Percentiles rank a stretch among this genome's conserved stretches.
phyloP scores from a whole-genome alignment of 2,888 invertebrate genomes.

The Netelia inedita region DNA sequence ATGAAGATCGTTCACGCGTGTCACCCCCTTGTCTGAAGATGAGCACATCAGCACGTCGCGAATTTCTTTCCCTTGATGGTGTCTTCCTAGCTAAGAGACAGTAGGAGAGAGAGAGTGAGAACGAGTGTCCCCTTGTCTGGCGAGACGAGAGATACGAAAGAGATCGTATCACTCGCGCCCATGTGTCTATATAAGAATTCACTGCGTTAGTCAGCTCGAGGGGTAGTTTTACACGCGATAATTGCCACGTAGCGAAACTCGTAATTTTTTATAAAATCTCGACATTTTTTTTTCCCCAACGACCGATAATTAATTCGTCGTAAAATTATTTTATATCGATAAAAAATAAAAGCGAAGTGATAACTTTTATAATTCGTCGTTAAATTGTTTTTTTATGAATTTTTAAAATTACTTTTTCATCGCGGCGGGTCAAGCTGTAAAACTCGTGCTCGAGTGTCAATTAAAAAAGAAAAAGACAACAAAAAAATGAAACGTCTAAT shows the following conservation, averaged over 20 bases:
- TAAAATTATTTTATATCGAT: neutral
- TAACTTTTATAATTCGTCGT: neutral
- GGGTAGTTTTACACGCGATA: constrained; percentile 4
- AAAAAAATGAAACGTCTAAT: neutral
- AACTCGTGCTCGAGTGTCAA: no score
- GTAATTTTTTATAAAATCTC: neutral
- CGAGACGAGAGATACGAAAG: constrained; percentile 40
- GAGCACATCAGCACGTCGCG: constrained; percentile 67
- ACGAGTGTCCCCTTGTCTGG: constrained; percentile 32
- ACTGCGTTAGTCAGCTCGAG: neutral
- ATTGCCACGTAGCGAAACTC: neutral
- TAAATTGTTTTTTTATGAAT: no score
- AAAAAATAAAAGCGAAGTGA: no score
- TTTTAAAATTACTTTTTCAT: no score
- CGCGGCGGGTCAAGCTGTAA: no score
- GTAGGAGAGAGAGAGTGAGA: no score
- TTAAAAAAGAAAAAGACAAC: no score
- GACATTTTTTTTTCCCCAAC: neutral
- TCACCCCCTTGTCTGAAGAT: constrained; percentile 59
- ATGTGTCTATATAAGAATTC: neutral
- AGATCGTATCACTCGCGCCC: constrained; percentile 46
- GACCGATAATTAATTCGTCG: neutral
- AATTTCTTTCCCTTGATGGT: constrained; percentile 51
- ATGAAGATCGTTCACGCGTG: constrained; percentile 42
- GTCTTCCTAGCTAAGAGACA: constrained; percentile 8